Conservation (phyloP, 1,140 invertebrate species). For the Heliconius eleuchia region DNA sequence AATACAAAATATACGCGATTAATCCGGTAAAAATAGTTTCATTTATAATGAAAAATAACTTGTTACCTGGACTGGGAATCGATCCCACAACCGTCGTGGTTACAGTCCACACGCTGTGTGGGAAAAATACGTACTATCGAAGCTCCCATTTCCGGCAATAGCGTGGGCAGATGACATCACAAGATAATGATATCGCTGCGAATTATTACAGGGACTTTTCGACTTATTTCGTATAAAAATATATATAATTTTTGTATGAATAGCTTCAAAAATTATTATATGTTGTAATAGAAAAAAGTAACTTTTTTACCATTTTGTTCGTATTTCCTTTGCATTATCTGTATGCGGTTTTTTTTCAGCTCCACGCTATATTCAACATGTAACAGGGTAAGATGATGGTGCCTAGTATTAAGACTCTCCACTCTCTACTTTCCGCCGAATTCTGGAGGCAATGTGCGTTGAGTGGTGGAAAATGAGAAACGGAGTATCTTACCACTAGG, state of each 20-base stretch:
- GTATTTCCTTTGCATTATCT: too few species aligned
- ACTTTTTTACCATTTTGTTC: too few species aligned
- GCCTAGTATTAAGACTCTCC: background rate
- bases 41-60: background rate
- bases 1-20: too few species aligned
- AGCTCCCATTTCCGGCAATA: background rate
- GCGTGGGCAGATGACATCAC: constrained; percentile 15
- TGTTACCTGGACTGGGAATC: too few species aligned
- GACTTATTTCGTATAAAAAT: background rate
- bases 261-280: background rate
- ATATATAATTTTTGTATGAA: background rate
- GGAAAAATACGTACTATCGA: background rate
- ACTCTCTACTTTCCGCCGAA: background rate
- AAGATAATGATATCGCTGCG: background rate
- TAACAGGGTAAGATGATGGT: too few species aligned
- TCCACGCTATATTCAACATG: too few species aligned
- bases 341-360: too few species aligned
- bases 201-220: background rate
- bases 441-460: background rate
- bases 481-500: too few species aligned
- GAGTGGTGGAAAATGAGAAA: too few species aligned
- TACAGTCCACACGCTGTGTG: too few species aligned
- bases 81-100: background rate
- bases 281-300: background rate
- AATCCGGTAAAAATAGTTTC: too few species aligned